These are phyloP conservation scores for Sinosuthora webbiana DNA, from an alignment of 2,113 vertebrate species.

Conservation along the genomic window DNA sequence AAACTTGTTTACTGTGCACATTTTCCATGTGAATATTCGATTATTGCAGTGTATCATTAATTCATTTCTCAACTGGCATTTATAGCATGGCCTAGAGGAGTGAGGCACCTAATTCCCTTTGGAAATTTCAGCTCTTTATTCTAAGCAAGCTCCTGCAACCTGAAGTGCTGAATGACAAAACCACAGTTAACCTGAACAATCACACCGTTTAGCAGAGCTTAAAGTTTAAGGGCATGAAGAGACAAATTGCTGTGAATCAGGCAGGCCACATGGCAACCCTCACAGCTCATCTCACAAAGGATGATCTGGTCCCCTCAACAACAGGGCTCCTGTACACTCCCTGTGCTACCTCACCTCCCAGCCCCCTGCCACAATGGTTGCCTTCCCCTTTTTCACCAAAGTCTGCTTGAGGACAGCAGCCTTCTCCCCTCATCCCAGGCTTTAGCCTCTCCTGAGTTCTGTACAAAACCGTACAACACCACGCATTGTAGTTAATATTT, in stretches of 20 bases:
- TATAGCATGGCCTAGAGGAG: not conserved
- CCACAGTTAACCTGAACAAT: not conserved
- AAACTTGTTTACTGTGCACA: not conserved
- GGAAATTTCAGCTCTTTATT: slow-evolving; percentile 1
- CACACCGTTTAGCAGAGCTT: not conserved
- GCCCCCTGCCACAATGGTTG: rapidly evolving
- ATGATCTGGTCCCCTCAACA: not conserved
- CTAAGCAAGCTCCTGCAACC: not conserved
- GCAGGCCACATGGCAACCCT: not conserved
- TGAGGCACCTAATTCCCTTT: not conserved
- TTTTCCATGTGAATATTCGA: not conserved
- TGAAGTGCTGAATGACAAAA: slow-evolving; percentile 1
- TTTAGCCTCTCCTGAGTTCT: not conserved
- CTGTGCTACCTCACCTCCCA: not conserved
- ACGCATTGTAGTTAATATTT: rapidly evolving
- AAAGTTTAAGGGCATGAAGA: not conserved
- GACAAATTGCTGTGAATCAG: not conserved
- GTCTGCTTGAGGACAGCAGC: not conserved
- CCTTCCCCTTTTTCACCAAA: not conserved
- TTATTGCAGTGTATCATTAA: not conserved
- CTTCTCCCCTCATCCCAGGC: not conserved
- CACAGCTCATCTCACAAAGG: not conserved
- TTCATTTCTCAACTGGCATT: not conserved
- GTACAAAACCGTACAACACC: not conserved
- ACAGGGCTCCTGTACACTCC: not conserved